Base-by-base conservation (phyloP, 2,888 invertebrate genomes). In the Eupithecia centaureata region DNA sequence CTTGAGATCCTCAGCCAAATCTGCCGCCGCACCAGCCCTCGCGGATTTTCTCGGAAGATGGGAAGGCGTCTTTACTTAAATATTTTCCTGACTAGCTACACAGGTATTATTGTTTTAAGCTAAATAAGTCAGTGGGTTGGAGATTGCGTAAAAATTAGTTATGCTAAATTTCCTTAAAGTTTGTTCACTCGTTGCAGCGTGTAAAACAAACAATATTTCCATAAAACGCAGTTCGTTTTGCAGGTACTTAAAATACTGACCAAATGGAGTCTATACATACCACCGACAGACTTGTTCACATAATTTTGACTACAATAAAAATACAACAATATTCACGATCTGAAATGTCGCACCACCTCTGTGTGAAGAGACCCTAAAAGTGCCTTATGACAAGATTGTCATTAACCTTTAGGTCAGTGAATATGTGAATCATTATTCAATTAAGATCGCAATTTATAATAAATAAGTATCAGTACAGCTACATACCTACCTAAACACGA, bases 101-200 rank as follows among this genome's bases (percentile, higher is more conserved):
- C 18, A 1, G 0, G 0, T 2, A 5, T 30, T 38, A 7, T n/a
- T 42, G 18, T 47, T 47, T 22, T 10, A 3, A 4, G 18, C 22
- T 22, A 47, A 47, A 47, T 47, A 42, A 42, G 42, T n/a, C 42
- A 47, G 47, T 47, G 12, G 47, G 28, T 15, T 56, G n/a, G n/a
- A n/a, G 0, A 56, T 56, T 56, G 54, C 54, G 28, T n/a, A 30
- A 30, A 56, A 56, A 30, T 56, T 56, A 56, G 54, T 30, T 56
- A 28, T 56, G 54, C 54, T 28, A 56, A 58, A 58, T 58, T 35
- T 35, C 33, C 33, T 58, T 58, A 22, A 25, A 35, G 58, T 54
- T 54, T 54, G 25, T 28, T 47, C 47, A 47, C 47, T 47, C 18
- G 47, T 47, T 47, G 47, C 47, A 47, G 47, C 47, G 47, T 12